A percentile compares a stretch with the other conserved stretches of the same genome.
phyloP scores from a whole-genome alignment of 2,888 invertebrate species.

The Pegoplata infirma region DNA sequence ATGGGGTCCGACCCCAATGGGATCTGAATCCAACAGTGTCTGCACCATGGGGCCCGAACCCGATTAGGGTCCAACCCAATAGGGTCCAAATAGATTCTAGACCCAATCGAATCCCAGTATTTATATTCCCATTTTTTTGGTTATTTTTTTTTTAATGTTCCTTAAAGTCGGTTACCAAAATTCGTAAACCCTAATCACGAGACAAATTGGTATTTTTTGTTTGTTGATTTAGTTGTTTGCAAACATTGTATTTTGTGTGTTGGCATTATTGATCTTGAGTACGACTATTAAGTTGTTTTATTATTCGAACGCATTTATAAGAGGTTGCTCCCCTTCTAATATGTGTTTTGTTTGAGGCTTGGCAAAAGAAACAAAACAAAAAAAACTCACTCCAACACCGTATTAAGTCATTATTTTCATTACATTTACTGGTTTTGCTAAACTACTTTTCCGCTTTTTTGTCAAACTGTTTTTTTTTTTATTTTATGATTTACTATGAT shows the following conservation, averaged over 20 bases:
- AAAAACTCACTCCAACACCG: constrained; percentile 14
- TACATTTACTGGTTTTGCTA: constrained; percentile 47
- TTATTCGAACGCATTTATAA: constrained; percentile 30
- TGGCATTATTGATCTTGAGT: constrained; percentile 59
- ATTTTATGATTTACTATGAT: constrained; percentile 15
- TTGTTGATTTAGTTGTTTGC: constrained; percentile 23
- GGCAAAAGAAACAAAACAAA: constrained; percentile 23
- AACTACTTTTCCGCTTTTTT: constrained; percentile 54
- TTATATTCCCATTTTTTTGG: no score
- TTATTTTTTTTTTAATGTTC: no score
- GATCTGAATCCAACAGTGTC: no score
- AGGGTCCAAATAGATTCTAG: no score
- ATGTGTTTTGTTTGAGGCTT: constrained; percentile 28
- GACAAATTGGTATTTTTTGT: neutral
- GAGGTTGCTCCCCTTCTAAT: constrained; percentile 53
- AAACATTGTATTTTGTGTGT: constrained; percentile 41
- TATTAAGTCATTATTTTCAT: constrained; percentile 17
- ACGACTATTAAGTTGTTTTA: constrained; percentile 27
- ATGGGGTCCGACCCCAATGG: no score
- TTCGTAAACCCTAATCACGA: neutral
- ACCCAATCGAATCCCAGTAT: no score
- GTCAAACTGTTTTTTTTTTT: constrained; percentile 30
- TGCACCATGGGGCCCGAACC: no score
- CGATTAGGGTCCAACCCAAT: no score
- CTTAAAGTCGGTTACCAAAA: no score